Evolutionary conservation across 2,888 invertebrate genomes (phyloP).

Genomic region (Oasisia sp.): DNA sequence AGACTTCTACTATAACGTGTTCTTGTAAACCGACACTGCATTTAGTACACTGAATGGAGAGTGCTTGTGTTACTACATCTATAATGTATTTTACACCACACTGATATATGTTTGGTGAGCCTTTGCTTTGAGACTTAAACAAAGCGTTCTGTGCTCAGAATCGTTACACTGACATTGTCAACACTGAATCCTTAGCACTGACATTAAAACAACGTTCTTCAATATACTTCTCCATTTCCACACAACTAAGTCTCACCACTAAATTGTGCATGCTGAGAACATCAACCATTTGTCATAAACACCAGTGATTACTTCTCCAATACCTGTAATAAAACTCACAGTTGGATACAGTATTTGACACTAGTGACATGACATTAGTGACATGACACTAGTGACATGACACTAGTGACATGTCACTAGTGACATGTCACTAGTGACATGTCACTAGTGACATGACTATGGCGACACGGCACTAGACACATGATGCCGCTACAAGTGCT

Average conservation of each 20-base stretch:
- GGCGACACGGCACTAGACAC: not conserved
- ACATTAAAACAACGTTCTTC: too few species aligned
- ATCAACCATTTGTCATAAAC: not conserved
- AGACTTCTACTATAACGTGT: not conserved
- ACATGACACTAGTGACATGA: too few species aligned
- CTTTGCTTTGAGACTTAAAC: too few species aligned
- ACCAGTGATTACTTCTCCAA: not conserved
- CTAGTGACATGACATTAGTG: not conserved
- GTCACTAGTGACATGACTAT: not conserved
- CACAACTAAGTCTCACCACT: not conserved
- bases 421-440: not conserved
- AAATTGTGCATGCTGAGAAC: not conserved
- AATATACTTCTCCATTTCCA: too few species aligned
- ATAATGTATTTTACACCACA: too few species aligned
- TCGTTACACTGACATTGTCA: too few species aligned
- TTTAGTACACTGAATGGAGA: too few species aligned
- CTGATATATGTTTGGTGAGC: too few species aligned
- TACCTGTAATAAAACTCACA: not conserved
- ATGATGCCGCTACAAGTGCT: not conserved
- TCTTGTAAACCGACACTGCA: too few species aligned
- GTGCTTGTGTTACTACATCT: too few species aligned
- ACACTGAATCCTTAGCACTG: too few species aligned
- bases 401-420: not conserved
- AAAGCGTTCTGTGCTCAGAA: too few species aligned
- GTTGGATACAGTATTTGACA: not conserved